These are phyloP conservation scores for Agonum fuliginosum DNA, from an alignment of 2,888 invertebrate species.

Conservation along the genomic window DNA sequence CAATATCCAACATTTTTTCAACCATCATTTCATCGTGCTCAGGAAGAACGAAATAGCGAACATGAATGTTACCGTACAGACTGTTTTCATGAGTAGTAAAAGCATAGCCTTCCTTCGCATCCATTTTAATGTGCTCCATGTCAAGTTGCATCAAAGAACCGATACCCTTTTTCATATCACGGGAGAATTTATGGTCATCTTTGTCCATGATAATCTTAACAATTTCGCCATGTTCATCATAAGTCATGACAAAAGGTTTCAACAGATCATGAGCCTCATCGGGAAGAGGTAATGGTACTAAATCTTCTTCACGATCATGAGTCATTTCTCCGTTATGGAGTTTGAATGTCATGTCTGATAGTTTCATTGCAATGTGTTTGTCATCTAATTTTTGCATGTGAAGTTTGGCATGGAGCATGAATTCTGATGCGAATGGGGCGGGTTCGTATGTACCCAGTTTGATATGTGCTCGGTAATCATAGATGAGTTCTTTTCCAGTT, in stretches of 20 bases:
- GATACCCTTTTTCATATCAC: slow-evolving; percentile 72
- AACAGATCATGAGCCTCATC: slow-evolving; percentile 61
- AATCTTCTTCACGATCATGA: slow-evolving; percentile 7
- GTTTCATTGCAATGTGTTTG: slow-evolving; percentile 66
- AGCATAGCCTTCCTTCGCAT: slow-evolving; percentile 64
- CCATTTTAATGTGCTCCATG: slow-evolving; percentile 64
- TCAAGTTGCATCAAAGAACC: slow-evolving; percentile 71
- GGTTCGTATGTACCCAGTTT: slow-evolving; percentile 70
- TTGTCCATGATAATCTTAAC: slow-evolving; percentile 67
- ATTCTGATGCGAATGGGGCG: slow-evolving; percentile 68
- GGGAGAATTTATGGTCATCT: slow-evolving; percentile 65
- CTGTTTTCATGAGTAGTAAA: slow-evolving; percentile 69
- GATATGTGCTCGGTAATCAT: slow-evolving; percentile 70
- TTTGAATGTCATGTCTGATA: slow-evolving; percentile 68
- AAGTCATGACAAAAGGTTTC: slow-evolving; percentile 64
- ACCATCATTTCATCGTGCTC: slow-evolving; percentile 66
- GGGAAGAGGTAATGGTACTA: slow-evolving; percentile 8
- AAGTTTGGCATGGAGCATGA: slow-evolving; percentile 69
- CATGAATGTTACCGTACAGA: slow-evolving; percentile 69
- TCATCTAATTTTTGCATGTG: slow-evolving; percentile 67
- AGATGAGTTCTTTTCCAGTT: slow-evolving; percentile 70
- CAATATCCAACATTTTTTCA: slow-evolving; percentile 67
- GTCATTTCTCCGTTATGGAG: slow-evolving; percentile 67
- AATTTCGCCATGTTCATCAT: slow-evolving; percentile 66
- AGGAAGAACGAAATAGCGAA: slow-evolving; percentile 68